These are phyloP conservation scores for Corythaixoides concolor DNA, from an alignment of 2,113 vertebrate genomes.

Conservation along the genomic window DNA sequence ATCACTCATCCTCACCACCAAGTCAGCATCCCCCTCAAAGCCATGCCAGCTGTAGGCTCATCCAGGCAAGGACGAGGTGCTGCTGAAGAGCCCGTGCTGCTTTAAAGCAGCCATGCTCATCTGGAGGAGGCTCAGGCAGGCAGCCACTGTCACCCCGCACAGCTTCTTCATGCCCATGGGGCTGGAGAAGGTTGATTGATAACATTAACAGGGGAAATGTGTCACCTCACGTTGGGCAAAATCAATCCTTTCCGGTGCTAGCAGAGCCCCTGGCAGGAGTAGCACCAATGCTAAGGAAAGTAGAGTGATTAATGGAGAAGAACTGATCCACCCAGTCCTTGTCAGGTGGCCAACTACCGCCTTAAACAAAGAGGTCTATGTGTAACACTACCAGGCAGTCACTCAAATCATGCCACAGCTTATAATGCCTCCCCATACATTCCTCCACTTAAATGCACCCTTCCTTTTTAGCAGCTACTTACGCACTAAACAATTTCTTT, in stretches of 20 bases:
- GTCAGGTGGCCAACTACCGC: not conserved
- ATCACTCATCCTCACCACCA: not conserved
- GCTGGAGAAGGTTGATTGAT: not conserved
- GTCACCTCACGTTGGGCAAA: not conserved
- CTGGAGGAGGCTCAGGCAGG: not conserved
- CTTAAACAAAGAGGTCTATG: constrained; percentile 42
- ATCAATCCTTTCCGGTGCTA: not conserved
- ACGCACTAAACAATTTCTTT: not conserved
- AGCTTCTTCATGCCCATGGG: accelerated
- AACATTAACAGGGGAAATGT: not conserved
- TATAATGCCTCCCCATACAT: not conserved
- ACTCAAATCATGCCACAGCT: constrained; percentile 42
- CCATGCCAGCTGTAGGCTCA: not conserved
- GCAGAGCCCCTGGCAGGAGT: no score
- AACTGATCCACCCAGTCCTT: constrained; percentile 31
- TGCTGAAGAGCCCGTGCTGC: accelerated
- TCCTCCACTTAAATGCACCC: not conserved
- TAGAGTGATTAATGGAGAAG: not conserved
- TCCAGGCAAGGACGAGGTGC: accelerated
- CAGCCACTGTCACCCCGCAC: not conserved
- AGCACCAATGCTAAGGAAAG: not conserved
- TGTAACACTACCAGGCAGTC: constrained; percentile 4
- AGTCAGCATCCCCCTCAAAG: accelerated
- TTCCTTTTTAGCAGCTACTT: constrained; percentile 51
- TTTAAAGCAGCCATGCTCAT: accelerated